Evolutionary conservation across 2,888 invertebrate genomes (phyloP).

Genomic region (Nipponacmea schrenckii): DNA sequence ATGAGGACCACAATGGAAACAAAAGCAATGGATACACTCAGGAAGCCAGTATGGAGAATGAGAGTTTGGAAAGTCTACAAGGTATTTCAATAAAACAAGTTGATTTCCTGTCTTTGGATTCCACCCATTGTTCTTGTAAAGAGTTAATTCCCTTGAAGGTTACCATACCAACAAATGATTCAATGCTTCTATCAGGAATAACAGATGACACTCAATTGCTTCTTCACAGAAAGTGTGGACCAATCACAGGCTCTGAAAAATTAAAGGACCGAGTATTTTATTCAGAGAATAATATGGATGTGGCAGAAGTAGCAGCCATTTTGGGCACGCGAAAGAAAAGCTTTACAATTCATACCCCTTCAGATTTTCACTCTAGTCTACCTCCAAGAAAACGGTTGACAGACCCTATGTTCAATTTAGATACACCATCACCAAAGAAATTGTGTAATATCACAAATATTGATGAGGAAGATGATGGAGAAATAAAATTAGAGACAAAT

Average conservation of each 20-base stretch:
- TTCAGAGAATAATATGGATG: slow-evolving; percentile 46
- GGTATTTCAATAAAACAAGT: slow-evolving; percentile 47
- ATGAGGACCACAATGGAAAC: slow-evolving; percentile 12
- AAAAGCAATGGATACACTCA: background rate
- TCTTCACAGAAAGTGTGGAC: slow-evolving; percentile 42
- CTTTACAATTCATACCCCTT: background rate
- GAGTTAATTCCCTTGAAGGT: slow-evolving; percentile 50
- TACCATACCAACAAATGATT: slow-evolving; percentile 50
- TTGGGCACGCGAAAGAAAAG: slow-evolving; percentile 24
- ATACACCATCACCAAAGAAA: background rate
- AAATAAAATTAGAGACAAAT: slow-evolving; percentile 7
- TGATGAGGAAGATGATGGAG: slow-evolving; percentile 15
- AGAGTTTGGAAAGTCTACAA: slow-evolving; percentile 16
- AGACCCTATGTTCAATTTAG: background rate
- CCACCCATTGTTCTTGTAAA: slow-evolving; percentile 44
- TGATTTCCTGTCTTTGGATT: slow-evolving; percentile 46
- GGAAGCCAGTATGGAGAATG: background rate
- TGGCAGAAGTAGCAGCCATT: slow-evolving; percentile 39
- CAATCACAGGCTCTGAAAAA: slow-evolving; percentile 16
- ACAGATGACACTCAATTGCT: slow-evolving; percentile 48
- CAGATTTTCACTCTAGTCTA: slow-evolving; percentile 15
- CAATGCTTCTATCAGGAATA: slow-evolving; percentile 50
- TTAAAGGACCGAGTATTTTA: slow-evolving; percentile 37
- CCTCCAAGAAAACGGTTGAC: background rate
- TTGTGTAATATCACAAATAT: slow-evolving; percentile 20